A percentile compares a stretch with the other conserved stretches of the same genome.
Conservation (phyloP, 2,888 invertebrate genomes). For the Calephelis perditalis region DNA sequence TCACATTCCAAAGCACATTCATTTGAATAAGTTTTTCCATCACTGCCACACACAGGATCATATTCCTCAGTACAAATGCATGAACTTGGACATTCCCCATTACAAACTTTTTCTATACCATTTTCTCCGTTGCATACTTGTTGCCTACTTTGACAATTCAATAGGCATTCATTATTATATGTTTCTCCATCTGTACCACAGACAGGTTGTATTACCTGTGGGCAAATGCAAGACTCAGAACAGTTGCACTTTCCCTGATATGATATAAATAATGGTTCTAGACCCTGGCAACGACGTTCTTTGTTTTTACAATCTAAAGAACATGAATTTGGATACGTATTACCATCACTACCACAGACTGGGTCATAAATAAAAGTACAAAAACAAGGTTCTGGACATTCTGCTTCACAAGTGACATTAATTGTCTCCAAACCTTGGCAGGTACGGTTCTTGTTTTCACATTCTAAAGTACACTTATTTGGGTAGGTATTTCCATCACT, state of each 20-base stretch:
- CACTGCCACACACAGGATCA: conserved; percentile 28
- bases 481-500: conserved; percentile 35
- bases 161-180: conserved; percentile 21
- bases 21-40: conserved; percentile 27
- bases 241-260: conserved; percentile 23
- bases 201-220: conserved; percentile 22
- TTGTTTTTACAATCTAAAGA: no score
- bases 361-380: conserved; percentile 22
- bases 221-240: conserved; percentile 28
- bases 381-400: conserved; percentile 17
- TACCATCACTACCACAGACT: conserved; percentile 36
- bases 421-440: conserved; percentile 15
- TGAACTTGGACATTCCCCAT: conserved; percentile 21
- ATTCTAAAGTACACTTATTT: conserved; percentile 31
- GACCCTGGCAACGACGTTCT: no score
- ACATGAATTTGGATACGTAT: neutral
- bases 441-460: conserved; percentile 29
- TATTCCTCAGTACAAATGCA: conserved; percentile 23
- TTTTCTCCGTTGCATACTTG: conserved; percentile 2
- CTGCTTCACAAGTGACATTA: conserved; percentile 18
- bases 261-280: neutral
- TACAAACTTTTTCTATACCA: conserved; percentile 12
- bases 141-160: conserved; percentile 18
- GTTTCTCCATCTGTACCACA: conserved; percentile 25
- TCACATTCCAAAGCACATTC: conserved; percentile 27